Conservation (phyloP, 2,888 invertebrate genomes). For the Andrena haemorrhoa region DNA sequence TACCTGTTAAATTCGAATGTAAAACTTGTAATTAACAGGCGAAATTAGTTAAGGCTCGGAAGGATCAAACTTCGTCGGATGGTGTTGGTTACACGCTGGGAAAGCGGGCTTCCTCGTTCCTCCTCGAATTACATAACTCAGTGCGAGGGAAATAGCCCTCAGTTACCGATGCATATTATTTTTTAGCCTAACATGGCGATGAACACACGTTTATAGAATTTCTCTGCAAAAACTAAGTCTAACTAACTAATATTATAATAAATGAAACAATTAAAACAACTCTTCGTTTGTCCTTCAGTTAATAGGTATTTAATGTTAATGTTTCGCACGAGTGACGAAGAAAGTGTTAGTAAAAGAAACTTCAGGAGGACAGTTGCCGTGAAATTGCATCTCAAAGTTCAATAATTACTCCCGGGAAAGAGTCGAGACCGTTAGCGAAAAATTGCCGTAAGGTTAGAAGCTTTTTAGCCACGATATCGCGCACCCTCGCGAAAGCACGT, state of each 20-base stretch:
- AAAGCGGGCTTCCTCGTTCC: conserved; percentile 34
- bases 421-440: no score
- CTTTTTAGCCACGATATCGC: no score
- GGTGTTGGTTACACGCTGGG: conserved; percentile 35
- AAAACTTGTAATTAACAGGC: conserved; percentile 68
- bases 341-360: no score
- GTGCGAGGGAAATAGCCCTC: not conserved
- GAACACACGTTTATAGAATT: not conserved
- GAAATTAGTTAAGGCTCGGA: conserved; percentile 60
- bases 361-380: no score
- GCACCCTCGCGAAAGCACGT: not conserved
- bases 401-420: no score
- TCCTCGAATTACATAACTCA: conserved; percentile 31
- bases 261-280: conserved; percentile 1
- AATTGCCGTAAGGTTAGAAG: no score
- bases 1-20: conserved; percentile 65
- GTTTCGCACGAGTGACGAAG: no score
- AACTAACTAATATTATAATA: not conserved
- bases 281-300: no score
- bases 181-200: not conserved
- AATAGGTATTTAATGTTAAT: no score
- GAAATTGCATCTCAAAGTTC: no score
- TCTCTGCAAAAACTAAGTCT: not conserved
- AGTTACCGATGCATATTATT: not conserved
- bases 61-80: conserved; percentile 64